Percentiles rank a stretch among this genome's conserved stretches.
Conservation (phyloP, 2,888 invertebrate species). For the Pyrochroa serraticornis region DNA sequence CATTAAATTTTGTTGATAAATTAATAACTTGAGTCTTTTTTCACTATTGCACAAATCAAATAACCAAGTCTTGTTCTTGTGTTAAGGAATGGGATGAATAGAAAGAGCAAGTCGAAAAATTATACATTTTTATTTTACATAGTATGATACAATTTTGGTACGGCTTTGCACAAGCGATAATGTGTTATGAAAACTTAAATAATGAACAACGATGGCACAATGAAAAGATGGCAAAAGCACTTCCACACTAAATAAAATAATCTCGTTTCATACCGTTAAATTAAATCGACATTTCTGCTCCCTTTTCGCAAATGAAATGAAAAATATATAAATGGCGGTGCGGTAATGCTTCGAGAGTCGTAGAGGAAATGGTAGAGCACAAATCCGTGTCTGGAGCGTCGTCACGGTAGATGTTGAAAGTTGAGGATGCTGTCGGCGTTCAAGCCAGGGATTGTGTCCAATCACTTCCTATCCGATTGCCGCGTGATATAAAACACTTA, state of each 20-base stretch:
- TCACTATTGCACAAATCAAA: too few relatives aligned
- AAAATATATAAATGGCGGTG: conserved; percentile 28
- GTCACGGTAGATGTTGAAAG: conserved; percentile 36
- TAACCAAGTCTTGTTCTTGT: too few relatives aligned
- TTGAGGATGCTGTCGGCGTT: conserved; percentile 47
- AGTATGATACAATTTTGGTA: conserved; percentile 51
- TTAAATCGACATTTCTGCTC: conserved; percentile 49
- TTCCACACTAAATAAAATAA: conserved; percentile 56
- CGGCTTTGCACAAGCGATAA: conserved; percentile 50
- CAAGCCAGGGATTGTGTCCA: conserved; percentile 19
- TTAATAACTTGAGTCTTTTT: too few relatives aligned
- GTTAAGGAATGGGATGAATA: background rate
- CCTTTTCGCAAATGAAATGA: conserved; percentile 42
- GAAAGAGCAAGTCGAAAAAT: conserved; percentile 38
- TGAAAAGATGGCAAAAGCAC: conserved; percentile 56
- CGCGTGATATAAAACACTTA: conserved; percentile 48
- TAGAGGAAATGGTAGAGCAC: conserved; percentile 18
- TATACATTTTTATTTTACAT: conserved; percentile 50
- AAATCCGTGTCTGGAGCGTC: conserved; percentile 24
- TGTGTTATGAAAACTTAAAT: conserved; percentile 49
- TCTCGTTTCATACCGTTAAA: conserved; percentile 52
- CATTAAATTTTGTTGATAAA: too few relatives aligned
- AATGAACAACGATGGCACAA: conserved; percentile 53
- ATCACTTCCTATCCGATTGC: conserved; percentile 28
- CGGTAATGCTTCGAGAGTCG: conserved; percentile 32